Percentiles rank a stretch among this genome's conserved stretches.
phyloP scores from a whole-genome alignment of 2,888 invertebrate genomes.

The Yponomeuta malinellus region DNA sequence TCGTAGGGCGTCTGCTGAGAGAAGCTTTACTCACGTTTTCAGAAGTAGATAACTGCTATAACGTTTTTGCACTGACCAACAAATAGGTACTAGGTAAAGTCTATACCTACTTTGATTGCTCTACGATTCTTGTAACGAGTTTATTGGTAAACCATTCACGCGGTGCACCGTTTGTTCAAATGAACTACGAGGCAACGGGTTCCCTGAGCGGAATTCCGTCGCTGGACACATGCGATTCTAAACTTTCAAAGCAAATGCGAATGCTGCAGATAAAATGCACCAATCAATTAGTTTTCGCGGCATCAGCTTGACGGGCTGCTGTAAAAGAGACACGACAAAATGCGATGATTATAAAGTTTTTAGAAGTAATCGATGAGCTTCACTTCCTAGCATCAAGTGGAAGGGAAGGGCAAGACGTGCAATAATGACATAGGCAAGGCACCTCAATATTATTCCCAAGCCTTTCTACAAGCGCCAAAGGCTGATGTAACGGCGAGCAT shows the following conservation, averaged over 20 bases:
- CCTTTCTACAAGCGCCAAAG: neutral
- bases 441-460: neutral
- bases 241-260: neutral
- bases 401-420: neutral
- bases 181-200: neutral
- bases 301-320: too few species aligned
- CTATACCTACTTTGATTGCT: too few species aligned
- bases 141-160: neutral
- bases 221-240: neutral
- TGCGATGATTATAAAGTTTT: too few species aligned
- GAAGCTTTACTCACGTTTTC: neutral
- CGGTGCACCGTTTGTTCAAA: slow-evolving; percentile 1
- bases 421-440: too few species aligned
- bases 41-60: neutral
- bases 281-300: neutral
- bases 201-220: neutral
- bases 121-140: neutral
- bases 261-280: neutral
- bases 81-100: too few species aligned
- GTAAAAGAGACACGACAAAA: too few species aligned
- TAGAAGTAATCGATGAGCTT: neutral
- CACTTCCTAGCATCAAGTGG: neutral
- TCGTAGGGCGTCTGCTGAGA: neutral
- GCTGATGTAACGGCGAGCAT: neutral
- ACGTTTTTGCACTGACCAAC: neutral